Base-by-base conservation (phyloP, 1,140 invertebrate genomes). In the Leptopilina clavipes region DNA sequence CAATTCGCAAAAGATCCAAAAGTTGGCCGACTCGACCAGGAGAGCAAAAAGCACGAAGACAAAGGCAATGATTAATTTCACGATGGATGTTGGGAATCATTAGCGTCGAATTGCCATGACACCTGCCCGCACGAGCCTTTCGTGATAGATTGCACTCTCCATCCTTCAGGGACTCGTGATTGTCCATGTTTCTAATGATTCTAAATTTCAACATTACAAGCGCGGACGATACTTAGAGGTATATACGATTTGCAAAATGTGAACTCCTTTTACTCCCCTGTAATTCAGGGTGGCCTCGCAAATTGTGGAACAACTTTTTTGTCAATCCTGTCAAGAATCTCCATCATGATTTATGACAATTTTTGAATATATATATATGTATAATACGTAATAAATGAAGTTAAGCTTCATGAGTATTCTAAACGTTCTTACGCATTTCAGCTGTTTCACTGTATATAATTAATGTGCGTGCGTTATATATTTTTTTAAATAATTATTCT, bases 21-120 rank as follows among this genome's bases (percentile, higher is more conserved):
- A 81, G 80, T 73, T 74, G 54, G 76, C 71, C 71, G 79, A 74
- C 74, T 75, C 75, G 75, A 80, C 76, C 76, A 82, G n/a, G 73
- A 75, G 80, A 78, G 85, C 84, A 83, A 82, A 86, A 85, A 81
- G 9, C 70, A 81, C 77, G 81, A 84, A 88, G 86, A 88, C 86
- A 88, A 86, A 87, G 86, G 82, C 85, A 83, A 87, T 88, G 86
- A 88, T 88, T 88, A 86, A 88, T 88, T 88, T 86, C 80, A 86
- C 82, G 79, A 86, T 86, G 86, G 84, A 86, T 80, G 85, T 83
- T 83, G 82, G 84, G 83, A 83, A 88, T 88, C 86, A 87, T 88
- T 88, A 87, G 81, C 83, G 87, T 83, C 85, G 81, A 81, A 83
- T 79, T 82, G 82, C 83, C 85, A 85, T 87, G 84, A 86, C 84